Conservation (phyloP, 2,888 invertebrate species). For the Halocaridina rubra region DNA sequence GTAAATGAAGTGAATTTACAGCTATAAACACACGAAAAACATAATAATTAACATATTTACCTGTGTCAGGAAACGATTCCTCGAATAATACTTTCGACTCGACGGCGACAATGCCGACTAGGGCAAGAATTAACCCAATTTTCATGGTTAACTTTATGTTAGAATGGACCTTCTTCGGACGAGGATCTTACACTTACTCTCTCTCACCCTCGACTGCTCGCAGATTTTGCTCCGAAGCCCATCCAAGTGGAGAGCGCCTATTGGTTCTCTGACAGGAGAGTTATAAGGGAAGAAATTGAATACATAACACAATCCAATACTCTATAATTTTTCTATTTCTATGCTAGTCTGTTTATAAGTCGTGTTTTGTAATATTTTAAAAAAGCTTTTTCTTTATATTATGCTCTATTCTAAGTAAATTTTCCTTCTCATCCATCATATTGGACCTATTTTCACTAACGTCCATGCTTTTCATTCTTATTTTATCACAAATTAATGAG, state of each 20-base stretch:
- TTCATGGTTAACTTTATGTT: slow-evolving; percentile 15
- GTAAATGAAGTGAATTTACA: too few relatives aligned
- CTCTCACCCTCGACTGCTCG: slow-evolving; percentile 32
- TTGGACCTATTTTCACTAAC: too few relatives aligned
- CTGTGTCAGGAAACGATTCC: slow-evolving; percentile 81
- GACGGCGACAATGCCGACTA: slow-evolving; percentile 66
- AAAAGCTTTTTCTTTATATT: too few relatives aligned
- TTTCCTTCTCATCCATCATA: too few relatives aligned
- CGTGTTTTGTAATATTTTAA: too few relatives aligned
- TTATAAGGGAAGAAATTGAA: not conserved
- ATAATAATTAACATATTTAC: slow-evolving; percentile 72
- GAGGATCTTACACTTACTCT: slow-evolving; percentile 1
- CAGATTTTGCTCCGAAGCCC: slow-evolving; percentile 28
- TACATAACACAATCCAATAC: too few relatives aligned
- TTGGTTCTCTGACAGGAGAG: not conserved
- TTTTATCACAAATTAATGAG: too few relatives aligned
- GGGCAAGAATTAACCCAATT: slow-evolving; percentile 16
- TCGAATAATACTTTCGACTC: slow-evolving; percentile 81
- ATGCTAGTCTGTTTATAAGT: too few relatives aligned
- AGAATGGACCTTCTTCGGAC: not conserved
- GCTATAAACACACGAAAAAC: slow-evolving; percentile 27
- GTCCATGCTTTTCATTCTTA: too few relatives aligned
- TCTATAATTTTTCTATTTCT: too few relatives aligned
- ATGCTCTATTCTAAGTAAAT: too few relatives aligned
- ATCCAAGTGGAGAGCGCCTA: slow-evolving; percentile 54